A percentile compares a stretch with the other conserved stretches of the same genome.
Evolutionary conservation across 2,113 vertebrate genomes (phyloP).

Genomic region (Corvus cornix): DNA sequence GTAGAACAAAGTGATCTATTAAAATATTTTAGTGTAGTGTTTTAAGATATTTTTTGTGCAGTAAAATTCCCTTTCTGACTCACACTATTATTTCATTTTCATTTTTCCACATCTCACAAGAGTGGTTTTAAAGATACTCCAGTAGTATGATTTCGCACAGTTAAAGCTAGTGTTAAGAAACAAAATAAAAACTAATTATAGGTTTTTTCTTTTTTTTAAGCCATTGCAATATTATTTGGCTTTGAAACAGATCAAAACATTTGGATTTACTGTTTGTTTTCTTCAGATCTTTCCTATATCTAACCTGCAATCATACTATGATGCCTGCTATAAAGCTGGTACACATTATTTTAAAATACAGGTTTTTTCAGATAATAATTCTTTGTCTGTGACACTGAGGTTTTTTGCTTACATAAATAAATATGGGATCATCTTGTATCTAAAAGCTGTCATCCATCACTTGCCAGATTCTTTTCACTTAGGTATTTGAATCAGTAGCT

Average conservation of each 20-base stretch:
- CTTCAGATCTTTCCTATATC: background rate
- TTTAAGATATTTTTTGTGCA: background rate
- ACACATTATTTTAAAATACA: background rate
- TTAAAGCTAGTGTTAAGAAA: background rate
- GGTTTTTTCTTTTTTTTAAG: background rate
- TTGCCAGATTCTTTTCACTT: conserved; percentile 1
- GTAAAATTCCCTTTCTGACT: background rate
- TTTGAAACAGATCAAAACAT: background rate
- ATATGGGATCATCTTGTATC: background rate
- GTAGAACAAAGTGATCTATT: background rate
- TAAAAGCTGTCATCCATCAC: background rate
- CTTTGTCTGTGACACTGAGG: background rate
- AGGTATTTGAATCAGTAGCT: conserved; percentile 22
- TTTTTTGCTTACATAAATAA: background rate
- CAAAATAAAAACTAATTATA: background rate
- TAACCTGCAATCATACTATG: background rate
- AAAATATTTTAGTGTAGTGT: background rate
- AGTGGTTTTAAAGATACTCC: background rate
- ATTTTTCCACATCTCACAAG: background rate
- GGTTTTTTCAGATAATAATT: background rate
- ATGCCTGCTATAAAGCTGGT: background rate
- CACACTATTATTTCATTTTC: background rate
- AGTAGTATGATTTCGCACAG: background rate
- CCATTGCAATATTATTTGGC: background rate
- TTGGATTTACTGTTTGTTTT: background rate